Conservation (phyloP, 2,113 vertebrate genomes). For the Ovibos moschatus region DNA sequence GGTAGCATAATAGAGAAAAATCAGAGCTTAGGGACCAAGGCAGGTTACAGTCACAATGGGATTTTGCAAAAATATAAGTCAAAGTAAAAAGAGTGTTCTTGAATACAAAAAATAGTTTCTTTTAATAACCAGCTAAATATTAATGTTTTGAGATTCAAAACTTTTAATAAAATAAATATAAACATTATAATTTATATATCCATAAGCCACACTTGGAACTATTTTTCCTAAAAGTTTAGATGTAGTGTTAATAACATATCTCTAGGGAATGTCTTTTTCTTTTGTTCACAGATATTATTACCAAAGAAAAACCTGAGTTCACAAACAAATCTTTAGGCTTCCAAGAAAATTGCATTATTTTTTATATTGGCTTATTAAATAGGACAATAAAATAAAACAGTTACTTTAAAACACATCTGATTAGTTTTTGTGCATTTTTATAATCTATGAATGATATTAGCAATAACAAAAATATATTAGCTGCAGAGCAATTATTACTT, state of each 20-base stretch:
- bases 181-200: not conserved
- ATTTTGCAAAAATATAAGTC: not conserved
- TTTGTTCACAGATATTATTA: not conserved
- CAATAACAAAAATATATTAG: constrained; percentile 44
- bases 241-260: not conserved
- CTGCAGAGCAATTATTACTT: not conserved
- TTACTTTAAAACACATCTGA: not conserved
- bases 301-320: not conserved
- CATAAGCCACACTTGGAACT: not conserved
- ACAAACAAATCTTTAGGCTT: not conserved
- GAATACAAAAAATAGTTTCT: not conserved
- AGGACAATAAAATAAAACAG: not conserved
- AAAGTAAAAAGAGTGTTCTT: not conserved
- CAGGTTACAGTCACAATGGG: not conserved
- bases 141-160: not conserved
- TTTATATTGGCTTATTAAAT: constrained; percentile 8
- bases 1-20: not conserved
- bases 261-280: not conserved
- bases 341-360: not conserved
- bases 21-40: not conserved
- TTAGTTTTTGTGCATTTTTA: constrained; percentile 22
- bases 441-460: constrained; percentile 19
- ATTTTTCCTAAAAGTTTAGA: constrained; percentile 7
- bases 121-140: not conserved
- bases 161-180: not conserved